Evolutionary conservation across 2,888 invertebrate species (phyloP).

Genomic region (Drosophila stalkeri): DNA sequence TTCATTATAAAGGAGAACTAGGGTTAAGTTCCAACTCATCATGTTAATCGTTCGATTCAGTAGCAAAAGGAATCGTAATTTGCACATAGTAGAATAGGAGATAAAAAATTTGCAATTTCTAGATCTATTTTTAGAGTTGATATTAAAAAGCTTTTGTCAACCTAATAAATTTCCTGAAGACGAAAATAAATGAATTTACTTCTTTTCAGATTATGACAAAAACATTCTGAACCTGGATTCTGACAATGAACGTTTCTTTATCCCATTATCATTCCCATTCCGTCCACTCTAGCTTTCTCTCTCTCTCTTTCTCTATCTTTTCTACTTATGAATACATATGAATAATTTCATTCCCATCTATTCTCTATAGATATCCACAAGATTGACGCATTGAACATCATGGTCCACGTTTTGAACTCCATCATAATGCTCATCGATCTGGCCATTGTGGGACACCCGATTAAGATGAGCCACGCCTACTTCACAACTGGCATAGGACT

Average conservation of each 20-base stretch:
- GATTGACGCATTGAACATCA: conserved; percentile 85
- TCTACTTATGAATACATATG: not conserved
- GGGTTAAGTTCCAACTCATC: too few species aligned
- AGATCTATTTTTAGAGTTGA: too few species aligned
- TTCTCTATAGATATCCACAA: conserved; percentile 82
- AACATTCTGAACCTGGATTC: not conserved
- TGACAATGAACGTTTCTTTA: not conserved
- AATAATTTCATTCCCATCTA: not conserved
- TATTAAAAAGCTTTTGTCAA: too few species aligned
- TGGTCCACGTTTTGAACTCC: conserved; percentile 88
- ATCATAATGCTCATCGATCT: conserved; percentile 90
- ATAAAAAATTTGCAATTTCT: too few species aligned
- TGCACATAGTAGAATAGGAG: too few species aligned
- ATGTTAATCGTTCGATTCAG: too few species aligned
- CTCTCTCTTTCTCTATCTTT: not conserved
- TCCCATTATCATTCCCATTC: not conserved
- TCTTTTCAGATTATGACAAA: not conserved
- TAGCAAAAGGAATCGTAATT: too few species aligned
- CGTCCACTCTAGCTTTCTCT: not conserved
- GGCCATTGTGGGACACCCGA: conserved; percentile 90
- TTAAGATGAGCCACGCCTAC: conserved; percentile 86
- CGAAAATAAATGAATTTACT: too few species aligned
- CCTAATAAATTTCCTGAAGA: too few species aligned
- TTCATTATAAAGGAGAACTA: too few species aligned
- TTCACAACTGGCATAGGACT: conserved; percentile 88